These are phyloP conservation scores for Tachina fera DNA, from an alignment of 2,888 invertebrate genomes.

Conservation along the genomic window DNA sequence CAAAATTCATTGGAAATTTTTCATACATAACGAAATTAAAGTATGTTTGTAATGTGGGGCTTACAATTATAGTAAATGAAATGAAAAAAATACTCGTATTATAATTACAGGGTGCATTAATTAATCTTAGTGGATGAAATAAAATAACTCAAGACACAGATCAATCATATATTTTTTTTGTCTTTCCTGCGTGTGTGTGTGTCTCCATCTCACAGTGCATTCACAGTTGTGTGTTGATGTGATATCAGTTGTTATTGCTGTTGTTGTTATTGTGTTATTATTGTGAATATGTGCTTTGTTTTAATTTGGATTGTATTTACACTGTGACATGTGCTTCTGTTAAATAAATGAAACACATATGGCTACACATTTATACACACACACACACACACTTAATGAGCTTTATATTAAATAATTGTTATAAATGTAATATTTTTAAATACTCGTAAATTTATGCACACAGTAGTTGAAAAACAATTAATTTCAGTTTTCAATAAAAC, in stretches of 20 bases:
- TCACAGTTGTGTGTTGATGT: conserved; percentile 14
- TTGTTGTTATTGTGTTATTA: no score
- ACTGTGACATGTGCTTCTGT: conserved; percentile 73
- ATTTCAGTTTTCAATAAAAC: conserved; percentile 60
- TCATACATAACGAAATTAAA: conserved; percentile 4
- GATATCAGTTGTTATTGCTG: conserved; percentile 39
- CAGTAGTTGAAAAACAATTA: conserved; percentile 67
- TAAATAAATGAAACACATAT: conserved; percentile 50
- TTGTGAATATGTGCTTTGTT: conserved; percentile 23
- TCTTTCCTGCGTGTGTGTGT: conserved; percentile 54
- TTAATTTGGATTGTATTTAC: conserved; percentile 69
- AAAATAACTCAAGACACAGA: conserved; percentile 71
- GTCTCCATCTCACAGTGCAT: neutral
- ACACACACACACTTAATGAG: neutral
- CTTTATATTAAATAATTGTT: conserved; percentile 51
- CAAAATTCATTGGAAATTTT: conserved; percentile 60
- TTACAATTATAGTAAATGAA: conserved; percentile 48
- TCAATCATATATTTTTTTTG: conserved; percentile 76
- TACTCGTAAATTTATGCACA: conserved; percentile 28
- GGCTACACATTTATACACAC: conserved; percentile 8
- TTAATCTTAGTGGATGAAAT: conserved; percentile 75
- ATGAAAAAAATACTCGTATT: conserved; percentile 40
- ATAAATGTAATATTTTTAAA: conserved; percentile 33
- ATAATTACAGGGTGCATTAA: conserved; percentile 80
- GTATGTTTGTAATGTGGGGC: neutral